A percentile compares a stretch with the other conserved stretches of the same genome.
Evolutionary conservation across 2,888 invertebrate species (phyloP).

Genomic region (Chymomyza procnemis): DNA sequence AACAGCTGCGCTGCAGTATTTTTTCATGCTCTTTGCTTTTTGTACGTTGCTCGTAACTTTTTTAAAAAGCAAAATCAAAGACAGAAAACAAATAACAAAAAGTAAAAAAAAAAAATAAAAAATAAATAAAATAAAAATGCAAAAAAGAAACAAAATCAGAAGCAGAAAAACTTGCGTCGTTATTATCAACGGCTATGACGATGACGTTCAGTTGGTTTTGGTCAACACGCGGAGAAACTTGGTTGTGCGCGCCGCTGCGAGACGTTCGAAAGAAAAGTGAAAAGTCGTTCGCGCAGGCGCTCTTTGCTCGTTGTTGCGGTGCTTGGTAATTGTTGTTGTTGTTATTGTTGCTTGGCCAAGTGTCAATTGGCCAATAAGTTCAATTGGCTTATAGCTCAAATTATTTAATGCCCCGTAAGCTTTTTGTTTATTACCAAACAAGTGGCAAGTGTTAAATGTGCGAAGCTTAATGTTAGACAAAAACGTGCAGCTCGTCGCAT

Average conservation of each 20-base stretch:
- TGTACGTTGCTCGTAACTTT: background rate
- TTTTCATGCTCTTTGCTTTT: background rate
- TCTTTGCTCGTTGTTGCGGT: background rate
- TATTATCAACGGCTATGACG: conserved; percentile 45
- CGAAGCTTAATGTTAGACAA: conserved; percentile 33
- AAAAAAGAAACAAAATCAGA: background rate
- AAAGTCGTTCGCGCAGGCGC: conserved; percentile 18
- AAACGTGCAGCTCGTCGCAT: conserved; percentile 34
- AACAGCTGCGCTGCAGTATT: background rate
- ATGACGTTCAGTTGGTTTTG: conserved; percentile 48
- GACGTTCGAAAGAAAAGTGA: conserved; percentile 30
- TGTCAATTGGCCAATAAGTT: conserved; percentile 13
- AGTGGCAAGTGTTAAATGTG: conserved; percentile 13
- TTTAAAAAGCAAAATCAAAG: background rate
- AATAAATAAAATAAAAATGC: background rate
- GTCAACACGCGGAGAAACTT: conserved; percentile 59
- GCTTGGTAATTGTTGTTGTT: background rate
- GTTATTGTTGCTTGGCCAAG: conserved; percentile 21
- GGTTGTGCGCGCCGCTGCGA: conserved; percentile 18
- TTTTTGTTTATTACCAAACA: background rate
- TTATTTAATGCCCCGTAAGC: background rate
- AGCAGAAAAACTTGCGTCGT: background rate
- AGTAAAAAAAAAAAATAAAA: background rate
- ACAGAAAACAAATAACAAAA: background rate
- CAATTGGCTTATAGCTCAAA: background rate